Evolutionary conservation across 2,888 invertebrate species (phyloP), one percentile per base, ranked within the genome.

Genomic region (Hoplodrina blanda): DNA sequence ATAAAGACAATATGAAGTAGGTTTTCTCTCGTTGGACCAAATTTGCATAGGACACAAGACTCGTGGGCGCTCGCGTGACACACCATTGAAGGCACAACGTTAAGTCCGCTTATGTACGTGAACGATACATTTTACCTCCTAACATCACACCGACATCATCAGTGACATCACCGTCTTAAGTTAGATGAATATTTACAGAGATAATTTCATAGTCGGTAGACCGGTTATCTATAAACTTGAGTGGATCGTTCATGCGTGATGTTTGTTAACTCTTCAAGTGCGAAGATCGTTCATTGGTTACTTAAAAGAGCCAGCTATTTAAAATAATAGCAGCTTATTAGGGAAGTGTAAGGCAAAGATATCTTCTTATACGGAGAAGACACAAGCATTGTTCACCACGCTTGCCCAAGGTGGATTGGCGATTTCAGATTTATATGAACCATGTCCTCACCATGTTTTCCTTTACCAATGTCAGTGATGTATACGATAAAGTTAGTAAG

Each of bases 121-220:
- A 85, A 85, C 88, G 88, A 84, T 76, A 90, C 88, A 80, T 90
- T 91, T 83, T 91, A 88, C 89, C 90, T 87, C 87, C 85, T 88
- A 88, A 90, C 88, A 90, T 88, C 82, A 79, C 33, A 73, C 74
- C 25, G 37, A 30, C 73, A 73, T 70, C 69, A 78, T 70, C 69
- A 78, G 69, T 95, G 95, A 95, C 91, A 95, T 95, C 95, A 95
- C 79, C 91, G 67, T 70, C 90, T 89, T 76, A 86, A 91, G 76
- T 90, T 91, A 89, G 87, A 83, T 84, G 80, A 85, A 88, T 92
- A 87, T 93, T 93, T 93, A 91, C 91, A 80, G 75, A 83, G 78
- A 76, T 75, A 81, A 82, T 82, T 86, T 82, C 76, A 84, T 74
- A 70, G 78, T 68, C 69, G 68, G 62, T 67, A 76, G 60, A 81